Conservation (phyloP, 2,888 invertebrate genomes). For the Papilio protenor region DNA sequence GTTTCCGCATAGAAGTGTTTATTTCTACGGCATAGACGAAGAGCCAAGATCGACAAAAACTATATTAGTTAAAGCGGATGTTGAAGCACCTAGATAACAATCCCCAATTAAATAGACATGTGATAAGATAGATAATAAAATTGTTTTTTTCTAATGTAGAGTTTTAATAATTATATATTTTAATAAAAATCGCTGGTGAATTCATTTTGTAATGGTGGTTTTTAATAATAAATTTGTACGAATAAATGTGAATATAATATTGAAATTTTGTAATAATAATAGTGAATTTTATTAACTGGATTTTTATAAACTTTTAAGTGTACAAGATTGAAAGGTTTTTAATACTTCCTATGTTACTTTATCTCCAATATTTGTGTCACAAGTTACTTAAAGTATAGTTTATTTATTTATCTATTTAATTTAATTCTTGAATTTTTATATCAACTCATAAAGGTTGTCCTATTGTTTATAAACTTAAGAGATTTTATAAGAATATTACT, state of each 20-base stretch:
- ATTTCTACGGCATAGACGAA: constrained; percentile 69
- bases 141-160: constrained; percentile 7
- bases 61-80: constrained; percentile 70
- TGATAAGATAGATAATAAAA: constrained; percentile 42
- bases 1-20: constrained; percentile 68
- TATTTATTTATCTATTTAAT: too few species aligned
- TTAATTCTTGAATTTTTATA: too few species aligned
- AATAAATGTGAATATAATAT: constrained; percentile 2
- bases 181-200: constrained; percentile 11
- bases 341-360: too few species aligned
- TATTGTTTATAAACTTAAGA: too few species aligned
- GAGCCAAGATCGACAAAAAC: constrained; percentile 57
- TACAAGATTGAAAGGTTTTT: neutral
- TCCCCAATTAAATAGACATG: constrained; percentile 33
- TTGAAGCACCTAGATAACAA: constrained; percentile 74
- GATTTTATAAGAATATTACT: too few species aligned
- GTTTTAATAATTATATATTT: constrained; percentile 36
- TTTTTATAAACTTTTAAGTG: constrained; percentile 24
- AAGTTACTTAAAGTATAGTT: too few species aligned
- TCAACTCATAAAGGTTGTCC: too few species aligned
- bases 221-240: constrained; percentile 2
- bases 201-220: constrained; percentile 12
- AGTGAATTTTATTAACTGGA: neutral
- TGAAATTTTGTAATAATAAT: neutral
- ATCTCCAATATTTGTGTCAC: too few species aligned